These are phyloP conservation scores for Akabosia matsudoensis DNA, from an alignment of 1,140 invertebrate genomes.

Conservation along the genomic window DNA sequence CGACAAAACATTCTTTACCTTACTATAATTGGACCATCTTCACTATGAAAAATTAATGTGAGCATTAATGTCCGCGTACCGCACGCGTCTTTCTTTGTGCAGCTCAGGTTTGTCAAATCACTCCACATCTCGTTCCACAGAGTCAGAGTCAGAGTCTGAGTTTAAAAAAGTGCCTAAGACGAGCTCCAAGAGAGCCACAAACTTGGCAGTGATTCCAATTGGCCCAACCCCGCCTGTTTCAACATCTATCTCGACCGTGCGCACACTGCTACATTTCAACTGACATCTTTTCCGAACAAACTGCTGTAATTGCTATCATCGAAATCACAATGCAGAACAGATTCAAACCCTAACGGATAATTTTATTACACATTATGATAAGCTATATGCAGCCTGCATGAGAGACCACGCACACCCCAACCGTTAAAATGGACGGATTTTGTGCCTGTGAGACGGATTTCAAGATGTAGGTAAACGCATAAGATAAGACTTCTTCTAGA, in stretches of 20 bases:
- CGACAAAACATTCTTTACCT: background rate
- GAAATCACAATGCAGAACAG: background rate
- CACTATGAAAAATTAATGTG: background rate
- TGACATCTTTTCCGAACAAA: background rate
- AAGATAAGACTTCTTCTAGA: too few relatives aligned
- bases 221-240: slow-evolving; percentile 22
- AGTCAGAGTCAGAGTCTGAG: background rate
- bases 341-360: background rate
- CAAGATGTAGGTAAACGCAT: too few relatives aligned
- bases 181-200: slow-evolving; percentile 33
- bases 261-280: background rate
- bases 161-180: slow-evolving; percentile 30
- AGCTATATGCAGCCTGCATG: too few relatives aligned
- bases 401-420: too few relatives aligned
- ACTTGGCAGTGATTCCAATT: slow-evolving; percentile 33
- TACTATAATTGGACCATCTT: background rate
- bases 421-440: too few relatives aligned
- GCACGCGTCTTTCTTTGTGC: background rate
- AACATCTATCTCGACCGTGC: slow-evolving; percentile 7
- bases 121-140: too few relatives aligned
- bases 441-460: too few relatives aligned
- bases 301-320: background rate
- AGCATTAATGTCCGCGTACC: background rate
- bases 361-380: background rate
- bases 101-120: background rate